These are phyloP conservation scores for Dromococcyx pavoninus DNA, from an alignment of 2,797 vertebrate genomes.

Conservation along the genomic window DNA sequence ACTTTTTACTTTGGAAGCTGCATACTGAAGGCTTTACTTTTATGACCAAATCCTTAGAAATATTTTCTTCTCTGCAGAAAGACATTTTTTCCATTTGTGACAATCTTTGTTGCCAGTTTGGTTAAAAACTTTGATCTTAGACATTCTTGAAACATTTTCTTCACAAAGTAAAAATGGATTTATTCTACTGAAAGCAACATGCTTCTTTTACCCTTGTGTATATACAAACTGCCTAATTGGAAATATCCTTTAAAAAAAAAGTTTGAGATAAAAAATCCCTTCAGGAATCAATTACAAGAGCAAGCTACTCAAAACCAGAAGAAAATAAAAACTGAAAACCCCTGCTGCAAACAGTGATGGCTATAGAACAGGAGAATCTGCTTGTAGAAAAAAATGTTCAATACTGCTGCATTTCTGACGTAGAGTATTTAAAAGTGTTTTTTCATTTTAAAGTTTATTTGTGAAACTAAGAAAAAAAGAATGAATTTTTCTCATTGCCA, in stretches of 20 bases:
- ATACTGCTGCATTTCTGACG: not conserved
- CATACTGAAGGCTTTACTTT: not conserved
- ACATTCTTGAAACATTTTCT: not conserved
- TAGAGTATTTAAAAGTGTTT: not conserved
- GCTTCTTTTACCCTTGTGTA: not conserved
- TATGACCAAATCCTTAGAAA: not conserved
- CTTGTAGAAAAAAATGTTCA: not conserved
- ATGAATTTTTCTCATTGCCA: not conserved
- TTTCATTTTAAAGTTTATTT: not conserved
- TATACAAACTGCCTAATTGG: slow-evolving; percentile 18
- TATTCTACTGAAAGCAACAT: not conserved
- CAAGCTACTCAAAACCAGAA: not conserved
- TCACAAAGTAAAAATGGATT: not conserved
- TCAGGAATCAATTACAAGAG: slow-evolving; percentile 2
- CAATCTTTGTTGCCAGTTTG: not conserved
- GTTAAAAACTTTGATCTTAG: slow-evolving; percentile 3
- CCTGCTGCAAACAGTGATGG: not conserved
- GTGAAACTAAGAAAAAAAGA: not conserved
- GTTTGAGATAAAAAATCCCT: not conserved
- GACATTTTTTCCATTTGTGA: not conserved
- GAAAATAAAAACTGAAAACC: not conserved
- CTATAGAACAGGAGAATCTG: not conserved
- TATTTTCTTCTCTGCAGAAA: not conserved
- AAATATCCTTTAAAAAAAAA: not conserved
- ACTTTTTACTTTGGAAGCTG: not conserved